Evolutionary conservation across 1,140 invertebrate genomes (phyloP).

Genomic region (Heliconius melpomene): DNA sequence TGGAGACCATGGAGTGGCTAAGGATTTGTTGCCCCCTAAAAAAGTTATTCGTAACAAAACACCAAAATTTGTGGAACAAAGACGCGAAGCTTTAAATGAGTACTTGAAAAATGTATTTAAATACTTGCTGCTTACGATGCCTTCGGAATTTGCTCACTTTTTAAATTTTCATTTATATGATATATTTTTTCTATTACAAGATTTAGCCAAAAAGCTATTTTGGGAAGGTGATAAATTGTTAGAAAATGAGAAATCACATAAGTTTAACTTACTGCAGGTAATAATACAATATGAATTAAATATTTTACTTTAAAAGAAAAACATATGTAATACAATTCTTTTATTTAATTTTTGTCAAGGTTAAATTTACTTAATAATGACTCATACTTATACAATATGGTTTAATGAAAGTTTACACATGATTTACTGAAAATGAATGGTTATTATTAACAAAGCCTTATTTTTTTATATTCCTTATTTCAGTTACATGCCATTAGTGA

Average conservation of each 20-base stretch:
- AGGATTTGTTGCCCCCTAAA: constrained; percentile 94
- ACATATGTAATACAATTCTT: constrained; percentile 8
- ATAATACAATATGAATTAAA: neutral
- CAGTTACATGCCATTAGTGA: constrained; percentile 94
- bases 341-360: neutral
- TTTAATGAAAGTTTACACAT: neutral
- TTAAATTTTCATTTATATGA: constrained; percentile 86
- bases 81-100: constrained; percentile 88
- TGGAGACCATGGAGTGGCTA: constrained; percentile 88
- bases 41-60: constrained; percentile 86
- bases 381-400: constrained; percentile 5
- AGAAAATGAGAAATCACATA: constrained; percentile 82
- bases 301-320: constrained; percentile 16
- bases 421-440: neutral
- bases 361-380: constrained; percentile 11
- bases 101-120: constrained; percentile 90
- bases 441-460: neutral
- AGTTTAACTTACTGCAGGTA: constrained; percentile 89
- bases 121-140: constrained; percentile 88
- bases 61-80: constrained; percentile 92
- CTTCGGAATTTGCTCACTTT: constrained; percentile 88
- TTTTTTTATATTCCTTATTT: constrained; percentile 49
- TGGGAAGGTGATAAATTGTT: constrained; percentile 84
- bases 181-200: constrained; percentile 90
- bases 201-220: constrained; percentile 87